Base-by-base conservation (phyloP, 2,113 vertebrate genomes). In the Lepus europaeus region DNA sequence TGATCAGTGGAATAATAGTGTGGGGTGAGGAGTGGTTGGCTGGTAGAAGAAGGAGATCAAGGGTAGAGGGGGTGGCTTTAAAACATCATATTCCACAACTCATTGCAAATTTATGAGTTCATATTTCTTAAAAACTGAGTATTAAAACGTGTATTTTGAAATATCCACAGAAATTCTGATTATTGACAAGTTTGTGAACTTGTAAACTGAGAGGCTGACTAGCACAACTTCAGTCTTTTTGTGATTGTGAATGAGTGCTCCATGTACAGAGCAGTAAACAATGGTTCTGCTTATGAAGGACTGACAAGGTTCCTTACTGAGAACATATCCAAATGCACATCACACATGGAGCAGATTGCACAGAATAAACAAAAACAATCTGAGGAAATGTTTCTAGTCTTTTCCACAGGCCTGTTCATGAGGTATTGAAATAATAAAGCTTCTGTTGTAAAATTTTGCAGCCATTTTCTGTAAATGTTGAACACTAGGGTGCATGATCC, bases 21-120 rank as follows among this genome's bases (percentile, higher is more conserved):
- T 13, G 5, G 5, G 12, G 2, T 23, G 8, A 19, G 5, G 51
- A 12, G 4, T 10, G 17, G 12, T 10, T 29, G 22, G 66, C 6
- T 20, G 7, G 8, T 11, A 2, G 25, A 56, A 25, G 5, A 20
- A 39, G 16, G 3, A 17, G 22, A 45, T 20, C 4, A 3, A 64
- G 27, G 3, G 2, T 16, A 9, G 2, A 23, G 36, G 22, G 8
- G 5, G 31, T 72, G 19, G 1, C 7, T 76, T 88, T 84, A 90
- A 73, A 12, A 56, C 3, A 73, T 68, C 36, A 68, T 4, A 23
- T 23, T 31, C 6, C 11, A 19, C 3, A 3, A 63, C 76, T 83
- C 31, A 79, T 91, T 90, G 5, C 68, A 93, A 23, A 64, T 29
- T 61, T 79, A 17, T 31, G 23, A 69, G 78, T 66, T 53, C 13